A percentile compares a stretch with the other conserved stretches of the same genome.
Evolutionary conservation across 2,113 vertebrate genomes (phyloP).

Genomic region (Myocastor coypus): DNA sequence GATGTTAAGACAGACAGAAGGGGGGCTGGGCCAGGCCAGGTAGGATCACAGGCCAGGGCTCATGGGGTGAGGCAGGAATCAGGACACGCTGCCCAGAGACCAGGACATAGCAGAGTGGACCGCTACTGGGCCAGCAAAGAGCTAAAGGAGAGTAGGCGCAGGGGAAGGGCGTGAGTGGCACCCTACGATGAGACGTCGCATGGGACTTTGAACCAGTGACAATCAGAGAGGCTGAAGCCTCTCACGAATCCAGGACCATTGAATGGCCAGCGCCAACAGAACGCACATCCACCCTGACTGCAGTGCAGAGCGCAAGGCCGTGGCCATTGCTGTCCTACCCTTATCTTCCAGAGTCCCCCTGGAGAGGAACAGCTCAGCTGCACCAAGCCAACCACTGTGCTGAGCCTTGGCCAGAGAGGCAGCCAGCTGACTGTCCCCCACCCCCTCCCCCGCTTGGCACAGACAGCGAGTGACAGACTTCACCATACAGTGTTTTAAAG

Average conservation of each 20-base stretch:
- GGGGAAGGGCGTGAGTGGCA: accelerated
- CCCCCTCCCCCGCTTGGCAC: accelerated
- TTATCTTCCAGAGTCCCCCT: accelerated
- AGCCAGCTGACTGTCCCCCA: accelerated
- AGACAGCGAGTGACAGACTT: neutral
- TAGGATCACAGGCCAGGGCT: accelerated
- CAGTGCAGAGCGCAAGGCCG: neutral
- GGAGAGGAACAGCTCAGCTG: neutral
- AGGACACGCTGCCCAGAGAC: neutral
- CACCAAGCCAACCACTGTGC: accelerated
- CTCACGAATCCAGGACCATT: neutral
- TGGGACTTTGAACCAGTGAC: neutral
- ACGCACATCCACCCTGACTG: accelerated
- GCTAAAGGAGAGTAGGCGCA: neutral
- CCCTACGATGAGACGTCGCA: neutral
- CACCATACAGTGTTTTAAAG: accelerated
- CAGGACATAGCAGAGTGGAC: too few species aligned
- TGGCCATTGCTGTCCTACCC: neutral
- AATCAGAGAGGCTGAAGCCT: too few species aligned
- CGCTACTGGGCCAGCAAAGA: neutral
- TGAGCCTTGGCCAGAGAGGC: neutral
- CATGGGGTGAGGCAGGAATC: neutral
- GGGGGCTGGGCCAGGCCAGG: accelerated
- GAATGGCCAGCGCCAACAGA: accelerated
- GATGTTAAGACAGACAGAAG: neutral